phyloP scores from a whole-genome alignment of 2,113 vertebrate genomes.

The Anguilla japonica region DNA sequence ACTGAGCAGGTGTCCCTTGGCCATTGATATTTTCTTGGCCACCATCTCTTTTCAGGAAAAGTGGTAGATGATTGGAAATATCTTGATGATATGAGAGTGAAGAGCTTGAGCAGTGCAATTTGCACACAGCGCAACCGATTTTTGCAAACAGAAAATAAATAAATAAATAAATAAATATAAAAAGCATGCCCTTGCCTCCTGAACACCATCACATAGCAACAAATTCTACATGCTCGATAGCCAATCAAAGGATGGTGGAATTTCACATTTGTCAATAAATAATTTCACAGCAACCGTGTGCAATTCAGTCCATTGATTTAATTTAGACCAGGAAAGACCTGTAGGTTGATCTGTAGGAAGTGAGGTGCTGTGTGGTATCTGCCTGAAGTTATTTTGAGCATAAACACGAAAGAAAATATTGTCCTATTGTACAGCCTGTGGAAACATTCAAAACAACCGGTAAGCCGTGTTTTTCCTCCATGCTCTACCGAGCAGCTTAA shows the following conservation, averaged over 20 bases:
- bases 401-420: neutral
- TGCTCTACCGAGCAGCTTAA: neutral
- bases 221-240: neutral
- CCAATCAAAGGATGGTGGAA: neutral
- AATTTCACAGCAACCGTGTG: neutral
- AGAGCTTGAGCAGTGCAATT: no score
- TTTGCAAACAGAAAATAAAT: no score
- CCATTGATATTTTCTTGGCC: no score
- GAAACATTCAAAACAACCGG: neutral
- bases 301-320: neutral
- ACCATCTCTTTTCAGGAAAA: no score
- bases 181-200: neutral
- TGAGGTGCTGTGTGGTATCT: neutral
- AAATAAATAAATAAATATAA: neutral
- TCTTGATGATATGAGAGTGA: no score
- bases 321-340: neutral
- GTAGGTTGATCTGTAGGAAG: neutral
- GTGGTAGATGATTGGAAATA: no score
- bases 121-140: no score
- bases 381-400: neutral
- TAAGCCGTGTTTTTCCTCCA: neutral
- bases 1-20: no score
- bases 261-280: neutral
- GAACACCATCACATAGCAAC: neutral
- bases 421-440: neutral